Conservation (phyloP, 2,113 vertebrate genomes). For the Callaeas wilsoni region DNA sequence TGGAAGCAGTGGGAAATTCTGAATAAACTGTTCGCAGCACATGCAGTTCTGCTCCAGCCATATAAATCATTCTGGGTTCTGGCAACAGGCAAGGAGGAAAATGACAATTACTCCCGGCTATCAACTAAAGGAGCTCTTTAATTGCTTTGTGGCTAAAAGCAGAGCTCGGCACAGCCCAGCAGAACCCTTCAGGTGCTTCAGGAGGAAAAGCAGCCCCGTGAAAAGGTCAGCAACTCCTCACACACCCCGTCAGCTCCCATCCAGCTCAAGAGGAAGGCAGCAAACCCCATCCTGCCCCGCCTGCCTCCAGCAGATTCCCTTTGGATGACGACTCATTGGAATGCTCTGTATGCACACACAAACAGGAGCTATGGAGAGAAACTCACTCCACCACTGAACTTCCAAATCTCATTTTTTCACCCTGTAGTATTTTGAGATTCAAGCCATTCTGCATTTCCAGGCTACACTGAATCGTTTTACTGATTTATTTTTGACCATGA, state of each 20-base stretch:
- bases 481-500: background rate
- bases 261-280: background rate
- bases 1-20: background rate
- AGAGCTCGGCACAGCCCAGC: background rate
- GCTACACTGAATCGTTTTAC: background rate
- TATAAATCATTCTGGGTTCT: background rate
- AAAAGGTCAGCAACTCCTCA: background rate
- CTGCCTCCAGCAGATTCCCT: background rate
- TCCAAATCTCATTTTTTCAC: background rate
- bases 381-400: background rate
- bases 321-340: fast-evolving
- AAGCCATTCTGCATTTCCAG: background rate
- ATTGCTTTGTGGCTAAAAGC: background rate
- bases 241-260: background rate
- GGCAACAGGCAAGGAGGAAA: background rate
- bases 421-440: background rate
- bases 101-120: background rate
- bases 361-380: fast-evolving
- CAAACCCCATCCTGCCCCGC: background rate
- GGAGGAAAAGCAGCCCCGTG: background rate
- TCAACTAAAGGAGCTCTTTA: background rate
- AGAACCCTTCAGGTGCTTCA: background rate
- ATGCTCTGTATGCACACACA: fast-evolving
- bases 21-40: background rate
- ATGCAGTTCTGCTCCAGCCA: background rate